Evolutionary conservation across 2,797 vertebrate genomes (phyloP).

Genomic region (Gambelia wislizenii): DNA sequence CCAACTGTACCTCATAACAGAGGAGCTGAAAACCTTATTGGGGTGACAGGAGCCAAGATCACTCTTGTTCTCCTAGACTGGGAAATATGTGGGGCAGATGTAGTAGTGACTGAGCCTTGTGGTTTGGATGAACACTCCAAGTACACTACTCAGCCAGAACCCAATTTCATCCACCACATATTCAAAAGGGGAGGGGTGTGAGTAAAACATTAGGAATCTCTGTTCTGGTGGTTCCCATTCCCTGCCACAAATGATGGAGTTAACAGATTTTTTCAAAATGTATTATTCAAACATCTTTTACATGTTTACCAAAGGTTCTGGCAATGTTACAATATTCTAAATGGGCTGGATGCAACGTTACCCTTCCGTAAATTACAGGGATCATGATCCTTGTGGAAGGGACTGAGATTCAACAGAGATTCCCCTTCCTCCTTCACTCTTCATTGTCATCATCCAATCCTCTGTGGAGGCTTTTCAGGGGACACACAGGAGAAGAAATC

Average conservation of each 20-base stretch:
- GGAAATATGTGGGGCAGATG: neutral
- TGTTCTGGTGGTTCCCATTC: neutral
- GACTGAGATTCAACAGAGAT: neutral
- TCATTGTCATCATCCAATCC: neutral
- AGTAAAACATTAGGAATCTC: neutral
- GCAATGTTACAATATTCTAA: constrained; percentile 78
- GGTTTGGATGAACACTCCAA: neutral
- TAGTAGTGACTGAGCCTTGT: neutral
- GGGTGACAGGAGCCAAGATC: neutral
- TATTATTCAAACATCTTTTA: constrained; percentile 37
- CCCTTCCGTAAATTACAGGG: neutral
- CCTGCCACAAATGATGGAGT: constrained; percentile 42
- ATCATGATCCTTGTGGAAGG: neutral
- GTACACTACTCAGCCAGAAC: neutral
- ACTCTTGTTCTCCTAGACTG: neutral
- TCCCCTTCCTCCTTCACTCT: too few species aligned
- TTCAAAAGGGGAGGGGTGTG: neutral
- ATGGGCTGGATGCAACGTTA: neutral
- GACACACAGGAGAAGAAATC: neutral
- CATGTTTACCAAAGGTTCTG: constrained; percentile 36
- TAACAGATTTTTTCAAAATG: constrained; percentile 56
- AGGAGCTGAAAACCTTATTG: neutral
- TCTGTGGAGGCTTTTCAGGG: neutral
- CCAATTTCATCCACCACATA: neutral
- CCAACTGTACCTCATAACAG: constrained; percentile 65